Conservation (phyloP, 2,888 invertebrate species). For the Philereme vetulata region DNA sequence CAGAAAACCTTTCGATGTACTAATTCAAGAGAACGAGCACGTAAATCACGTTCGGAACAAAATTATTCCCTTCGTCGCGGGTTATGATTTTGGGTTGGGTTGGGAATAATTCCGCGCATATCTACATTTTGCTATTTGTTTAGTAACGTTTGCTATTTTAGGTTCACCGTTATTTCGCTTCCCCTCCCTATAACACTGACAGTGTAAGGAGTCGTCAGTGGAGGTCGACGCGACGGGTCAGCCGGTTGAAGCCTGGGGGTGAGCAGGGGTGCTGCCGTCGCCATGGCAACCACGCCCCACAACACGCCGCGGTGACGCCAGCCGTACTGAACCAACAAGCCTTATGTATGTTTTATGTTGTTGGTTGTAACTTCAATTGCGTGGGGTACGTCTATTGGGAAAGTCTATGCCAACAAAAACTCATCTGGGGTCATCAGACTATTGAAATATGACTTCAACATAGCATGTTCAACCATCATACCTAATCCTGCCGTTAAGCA, state of each 20-base stretch:
- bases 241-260: conserved; percentile 55
- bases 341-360: conserved; percentile 71
- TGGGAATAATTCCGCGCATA: no score
- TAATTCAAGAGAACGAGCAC: no score
- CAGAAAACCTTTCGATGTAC: no score
- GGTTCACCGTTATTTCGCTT: conserved; percentile 12
- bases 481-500: no score
- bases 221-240: conserved; percentile 79
- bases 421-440: conserved; percentile 6
- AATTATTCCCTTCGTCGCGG: no score
- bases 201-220: conserved; percentile 71
- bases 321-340: conserved; percentile 57
- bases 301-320: conserved; percentile 81
- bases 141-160: no score
- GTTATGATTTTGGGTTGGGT: no score
- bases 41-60: no score
- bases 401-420: conserved; percentile 19
- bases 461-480: no score
- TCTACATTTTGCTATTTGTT: no score
- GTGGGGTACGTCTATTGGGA: conserved; percentile 42
- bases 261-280: conserved; percentile 54
- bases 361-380: conserved; percentile 64
- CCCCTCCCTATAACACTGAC: conserved; percentile 61
- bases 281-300: conserved; percentile 75
- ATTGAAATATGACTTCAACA: no score